These are phyloP conservation scores for Acanthiza pusilla DNA, from an alignment of 2,797 vertebrate species.

Conservation along the genomic window DNA sequence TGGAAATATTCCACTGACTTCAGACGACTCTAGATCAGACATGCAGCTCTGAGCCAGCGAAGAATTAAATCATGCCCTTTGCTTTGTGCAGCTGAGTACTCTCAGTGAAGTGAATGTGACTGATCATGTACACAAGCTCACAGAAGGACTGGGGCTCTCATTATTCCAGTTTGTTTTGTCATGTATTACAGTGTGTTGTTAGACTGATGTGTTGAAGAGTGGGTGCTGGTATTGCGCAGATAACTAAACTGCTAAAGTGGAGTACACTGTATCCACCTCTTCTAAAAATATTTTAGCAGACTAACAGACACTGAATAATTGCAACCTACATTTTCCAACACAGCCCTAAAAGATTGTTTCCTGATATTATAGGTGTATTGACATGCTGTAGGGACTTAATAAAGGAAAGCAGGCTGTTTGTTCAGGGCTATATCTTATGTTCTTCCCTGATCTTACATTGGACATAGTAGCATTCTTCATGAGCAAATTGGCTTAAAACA, in stretches of 20 bases:
- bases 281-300: not conserved
- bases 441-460: not conserved
- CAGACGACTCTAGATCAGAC: not conserved
- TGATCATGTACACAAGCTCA: not conserved
- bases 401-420: not conserved
- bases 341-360: not conserved
- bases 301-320: not conserved
- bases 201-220: too few relatives aligned
- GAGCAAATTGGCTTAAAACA: not conserved
- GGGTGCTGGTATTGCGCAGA: not conserved
- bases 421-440: not conserved
- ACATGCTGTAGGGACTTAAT: not conserved
- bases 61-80: not conserved
- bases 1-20: conserved; percentile 32
- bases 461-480: not conserved
- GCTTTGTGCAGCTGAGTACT: not conserved
- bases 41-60: not conserved
- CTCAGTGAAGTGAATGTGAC: not conserved
- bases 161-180: not conserved
- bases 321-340: not conserved
- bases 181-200: not conserved
- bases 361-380: not conserved
- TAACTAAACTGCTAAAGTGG: not conserved
- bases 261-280: not conserved
- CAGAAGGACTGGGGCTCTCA: not conserved